A percentile compares a stretch with the other conserved stretches of the same genome.
These are phyloP conservation scores for Himalopsyche anomala DNA, from an alignment of 2,888 invertebrate genomes.

Conservation along the genomic window DNA sequence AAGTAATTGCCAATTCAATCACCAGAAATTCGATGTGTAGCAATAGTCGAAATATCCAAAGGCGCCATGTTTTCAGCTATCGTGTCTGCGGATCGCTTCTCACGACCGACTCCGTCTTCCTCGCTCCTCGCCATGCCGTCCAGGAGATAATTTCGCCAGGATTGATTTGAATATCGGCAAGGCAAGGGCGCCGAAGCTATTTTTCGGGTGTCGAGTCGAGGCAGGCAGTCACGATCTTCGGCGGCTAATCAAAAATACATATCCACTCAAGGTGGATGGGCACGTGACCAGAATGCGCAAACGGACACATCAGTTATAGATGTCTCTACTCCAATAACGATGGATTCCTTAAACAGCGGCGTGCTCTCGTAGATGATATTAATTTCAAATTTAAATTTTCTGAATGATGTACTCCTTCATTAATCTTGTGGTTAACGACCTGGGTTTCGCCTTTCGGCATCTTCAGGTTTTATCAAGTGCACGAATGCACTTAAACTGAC, in stretches of 20 bases:
- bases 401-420: no score
- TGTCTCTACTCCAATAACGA: background rate
- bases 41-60: background rate
- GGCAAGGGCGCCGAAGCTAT: background rate
- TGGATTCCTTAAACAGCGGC: background rate
- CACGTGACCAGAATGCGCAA: conserved; percentile 49
- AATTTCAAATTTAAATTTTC: no score
- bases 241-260: conserved; percentile 63
- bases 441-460: no score
- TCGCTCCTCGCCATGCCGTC: background rate
- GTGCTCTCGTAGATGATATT: background rate
- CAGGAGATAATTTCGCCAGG: background rate
- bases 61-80: conserved; percentile 13
- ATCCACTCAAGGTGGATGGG: conserved; percentile 48
- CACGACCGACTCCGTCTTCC: conserved; percentile 2
- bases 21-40: no score
- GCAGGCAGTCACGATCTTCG: conserved; percentile 53
- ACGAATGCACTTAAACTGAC: no score
- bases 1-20: no score
- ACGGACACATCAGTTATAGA: background rate
- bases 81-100: background rate
- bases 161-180: conserved; percentile 12
- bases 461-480: no score
- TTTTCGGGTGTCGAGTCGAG: conserved; percentile 37
- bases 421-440: no score